Base-by-base conservation (phyloP, 2,797 vertebrate genomes). In the Sylvilagus floridanus region DNA sequence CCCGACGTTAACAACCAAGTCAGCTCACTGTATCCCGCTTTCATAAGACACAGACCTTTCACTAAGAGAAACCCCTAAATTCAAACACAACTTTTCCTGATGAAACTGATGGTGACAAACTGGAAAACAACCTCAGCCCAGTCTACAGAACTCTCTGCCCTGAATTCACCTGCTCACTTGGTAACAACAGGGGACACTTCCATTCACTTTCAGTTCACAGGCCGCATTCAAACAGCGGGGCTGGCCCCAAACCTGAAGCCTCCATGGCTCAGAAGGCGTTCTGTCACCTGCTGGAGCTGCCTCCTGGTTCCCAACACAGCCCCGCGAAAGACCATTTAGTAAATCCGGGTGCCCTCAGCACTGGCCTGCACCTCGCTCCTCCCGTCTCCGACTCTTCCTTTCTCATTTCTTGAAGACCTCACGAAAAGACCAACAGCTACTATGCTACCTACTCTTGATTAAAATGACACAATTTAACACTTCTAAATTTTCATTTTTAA, bases 21-120 rank as follows among this genome's bases (percentile, higher is more conserved):
- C 13, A 71, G 4, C 86, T 95, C 71, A 60, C 83, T 79, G 35
- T 14, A 50, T 50, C 68, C 37, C n/a, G 52, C 72, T 87, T 95
- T 83, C 87, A 72, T 76, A 14, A 87, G 95, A 89, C 81, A 35
- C 5, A 75, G 16, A 84, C 82, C 92, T 88, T 93, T 83, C 11
- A 88, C 54, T 85, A 62, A 69, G 63, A 68, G 12, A 95, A 96
- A 81, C 77, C 4, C 30, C 32, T 77, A 93, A 82, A 92, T 63
- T 88, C 26, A 54, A 82, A 92, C 1, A 9, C 42, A 47, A 47
- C 42, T 76, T 83, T 78, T 22, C 7, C n/a, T 86, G 54, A 52
- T 69, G 68, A 75, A 72, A 94, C 77, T 21, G 66, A 79, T 2
- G 57, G 19, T 65, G 30, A 60, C 69, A 32, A 90, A 47, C 35